Evolutionary conservation across 37 sponge, comb jelly and placozoan species (phyloP).

Genomic region (Chondrilla cf. caribensis): DNA sequence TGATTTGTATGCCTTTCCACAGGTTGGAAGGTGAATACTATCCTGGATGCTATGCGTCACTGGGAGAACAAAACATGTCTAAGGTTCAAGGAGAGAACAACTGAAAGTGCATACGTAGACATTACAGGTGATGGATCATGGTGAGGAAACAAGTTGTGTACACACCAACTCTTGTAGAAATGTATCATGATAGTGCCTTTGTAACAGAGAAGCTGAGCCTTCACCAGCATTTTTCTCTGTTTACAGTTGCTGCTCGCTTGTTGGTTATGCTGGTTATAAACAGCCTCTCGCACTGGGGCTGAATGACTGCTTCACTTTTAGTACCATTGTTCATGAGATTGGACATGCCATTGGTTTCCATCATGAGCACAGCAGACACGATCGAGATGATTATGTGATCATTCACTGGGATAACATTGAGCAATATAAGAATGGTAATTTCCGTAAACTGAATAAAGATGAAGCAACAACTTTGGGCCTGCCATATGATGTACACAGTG

Average conservation of each 20-base stretch:
- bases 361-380: slow-evolving; percentile 64
- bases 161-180: no score
- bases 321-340: slow-evolving; percentile 57
- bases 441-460: not conserved
- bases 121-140: no score
- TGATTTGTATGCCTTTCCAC: no score
- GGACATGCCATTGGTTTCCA: slow-evolving; percentile 64
- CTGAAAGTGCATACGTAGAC: no score
- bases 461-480: not conserved
- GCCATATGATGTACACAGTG: not conserved
- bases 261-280: slow-evolving; percentile 25
- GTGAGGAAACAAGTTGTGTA: no score
- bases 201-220: no score
- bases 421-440: not conserved
- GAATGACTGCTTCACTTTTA: slow-evolving; percentile 18
- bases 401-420: slow-evolving; percentile 32
- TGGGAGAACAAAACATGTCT: slow-evolving; percentile 2
- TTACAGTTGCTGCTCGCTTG: slow-evolving; percentile 42
- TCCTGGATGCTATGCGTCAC: not conserved
- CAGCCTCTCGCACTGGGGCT: slow-evolving; percentile 36
- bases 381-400: slow-evolving; percentile 49
- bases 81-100: not conserved
- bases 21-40: not conserved
- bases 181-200: no score
- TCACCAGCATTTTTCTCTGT: no score